Conservation (phyloP, 1,140 invertebrate genomes). For the Drosophila ambigua region DNA sequence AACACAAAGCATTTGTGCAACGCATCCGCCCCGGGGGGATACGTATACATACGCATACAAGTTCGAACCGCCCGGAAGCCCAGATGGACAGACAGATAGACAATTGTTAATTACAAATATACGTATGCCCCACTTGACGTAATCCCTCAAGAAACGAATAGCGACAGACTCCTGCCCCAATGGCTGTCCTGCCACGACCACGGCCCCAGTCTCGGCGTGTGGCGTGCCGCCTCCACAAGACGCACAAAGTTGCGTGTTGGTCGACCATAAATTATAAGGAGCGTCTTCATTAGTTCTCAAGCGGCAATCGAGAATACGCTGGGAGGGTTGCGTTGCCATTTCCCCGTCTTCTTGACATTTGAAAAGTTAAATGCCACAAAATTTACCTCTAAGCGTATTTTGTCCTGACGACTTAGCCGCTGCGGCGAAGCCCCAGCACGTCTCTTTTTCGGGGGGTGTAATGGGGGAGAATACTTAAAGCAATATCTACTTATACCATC, state of each 20-base stretch:
- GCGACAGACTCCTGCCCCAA: too few relatives aligned
- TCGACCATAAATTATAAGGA: slow-evolving; percentile 62
- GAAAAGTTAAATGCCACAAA: slow-evolving; percentile 67
- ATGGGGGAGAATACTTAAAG: slow-evolving; percentile 14
- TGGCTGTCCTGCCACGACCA: background rate
- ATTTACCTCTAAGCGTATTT: slow-evolving; percentile 17
- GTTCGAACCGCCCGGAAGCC: slow-evolving; percentile 2
- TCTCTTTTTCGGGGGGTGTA: slow-evolving; percentile 13
- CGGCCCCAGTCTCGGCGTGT: background rate
- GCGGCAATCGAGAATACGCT: slow-evolving; percentile 34
- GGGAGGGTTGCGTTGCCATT: slow-evolving; percentile 7
- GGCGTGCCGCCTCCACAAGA: slow-evolving; percentile 26
- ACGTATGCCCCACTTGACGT: too few relatives aligned
- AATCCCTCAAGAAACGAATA: too few relatives aligned
- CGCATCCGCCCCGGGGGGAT: too few relatives aligned
- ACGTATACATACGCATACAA: too few relatives aligned
- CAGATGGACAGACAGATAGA: background rate
- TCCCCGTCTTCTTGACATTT: slow-evolving; percentile 23
- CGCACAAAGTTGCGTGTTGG: slow-evolving; percentile 61
- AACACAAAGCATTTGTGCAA: slow-evolving; percentile 7
- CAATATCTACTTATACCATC: too few relatives aligned
- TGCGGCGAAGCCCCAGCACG: background rate
- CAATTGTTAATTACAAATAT: too few relatives aligned
- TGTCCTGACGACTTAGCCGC: background rate
- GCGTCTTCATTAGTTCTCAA: slow-evolving; percentile 69